A percentile compares a stretch with the other conserved stretches of the same genome.
These are phyloP conservation scores for Tinea semifulvella DNA, from an alignment of 2,888 invertebrate species.

Conservation along the genomic window DNA sequence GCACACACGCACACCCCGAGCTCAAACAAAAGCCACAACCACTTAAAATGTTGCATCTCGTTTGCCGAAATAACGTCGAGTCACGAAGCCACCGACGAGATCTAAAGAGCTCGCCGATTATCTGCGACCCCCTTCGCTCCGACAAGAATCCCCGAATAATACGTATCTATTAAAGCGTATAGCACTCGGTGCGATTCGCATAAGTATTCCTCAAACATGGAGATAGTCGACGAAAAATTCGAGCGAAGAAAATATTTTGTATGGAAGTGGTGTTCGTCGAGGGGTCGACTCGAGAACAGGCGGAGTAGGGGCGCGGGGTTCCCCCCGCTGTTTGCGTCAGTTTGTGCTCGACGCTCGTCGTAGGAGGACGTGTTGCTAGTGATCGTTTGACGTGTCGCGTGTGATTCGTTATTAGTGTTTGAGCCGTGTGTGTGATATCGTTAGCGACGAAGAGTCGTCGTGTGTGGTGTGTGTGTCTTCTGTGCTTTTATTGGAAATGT, in stretches of 20 bases:
- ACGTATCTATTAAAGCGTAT: constrained; percentile 62
- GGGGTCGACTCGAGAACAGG: constrained; percentile 19
- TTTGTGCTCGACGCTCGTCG: constrained; percentile 39
- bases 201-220: constrained; percentile 64
- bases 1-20: background rate
- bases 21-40: constrained; percentile 14
- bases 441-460: constrained; percentile 17
- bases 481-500: constrained; percentile 49
- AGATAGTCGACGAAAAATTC: constrained; percentile 65
- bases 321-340: constrained; percentile 31
- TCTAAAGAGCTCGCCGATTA: constrained; percentile 29
- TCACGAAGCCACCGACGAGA: constrained; percentile 28
- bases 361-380: constrained; percentile 28
- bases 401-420: constrained; percentile 16
- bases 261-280: constrained; percentile 31
- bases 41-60: constrained; percentile 35
- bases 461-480: constrained; percentile 46
- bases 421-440: constrained; percentile 3
- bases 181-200: constrained; percentile 49
- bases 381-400: constrained; percentile 20
- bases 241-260: constrained; percentile 59
- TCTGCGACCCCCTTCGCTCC: background rate
- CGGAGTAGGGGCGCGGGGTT: constrained; percentile 30
- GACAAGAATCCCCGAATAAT: constrained; percentile 51
- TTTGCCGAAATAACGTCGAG: constrained; percentile 37